Percentiles rank a stretch among this genome's conserved stretches.
phyloP scores from a whole-genome alignment of 2,113 vertebrate genomes.

The Scomber scombrus region DNA sequence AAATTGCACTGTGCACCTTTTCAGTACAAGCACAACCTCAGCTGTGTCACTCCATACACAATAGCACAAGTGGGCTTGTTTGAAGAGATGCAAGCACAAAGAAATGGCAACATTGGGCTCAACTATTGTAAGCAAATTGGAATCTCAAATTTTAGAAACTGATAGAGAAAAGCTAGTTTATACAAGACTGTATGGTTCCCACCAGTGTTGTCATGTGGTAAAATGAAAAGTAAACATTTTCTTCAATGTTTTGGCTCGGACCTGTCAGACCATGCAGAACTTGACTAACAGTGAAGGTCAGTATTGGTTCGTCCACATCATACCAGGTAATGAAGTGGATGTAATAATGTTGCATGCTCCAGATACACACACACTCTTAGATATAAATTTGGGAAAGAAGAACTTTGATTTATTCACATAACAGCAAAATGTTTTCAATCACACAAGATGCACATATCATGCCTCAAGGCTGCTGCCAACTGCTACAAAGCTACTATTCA shows the following conservation, averaged over 20 bases:
- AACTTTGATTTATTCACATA: background rate
- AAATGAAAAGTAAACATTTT: background rate
- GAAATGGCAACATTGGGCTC: no score
- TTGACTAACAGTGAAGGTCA: conserved; percentile 19
- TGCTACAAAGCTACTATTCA: background rate
- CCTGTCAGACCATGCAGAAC: conserved; percentile 1
- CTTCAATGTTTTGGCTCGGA: background rate
- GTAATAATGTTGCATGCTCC: conserved; percentile 4
- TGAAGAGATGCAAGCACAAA: no score
- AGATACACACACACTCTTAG: background rate
- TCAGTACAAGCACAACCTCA: no score
- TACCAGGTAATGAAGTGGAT: conserved; percentile 28
- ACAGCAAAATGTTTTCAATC: background rate
- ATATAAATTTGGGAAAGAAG: background rate
- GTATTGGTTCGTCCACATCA: conserved; percentile 40
- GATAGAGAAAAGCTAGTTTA: background rate
- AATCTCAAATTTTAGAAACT: background rate
- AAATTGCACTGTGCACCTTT: no score
- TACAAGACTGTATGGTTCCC: background rate
- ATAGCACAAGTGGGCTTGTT: no score
- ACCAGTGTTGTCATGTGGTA: background rate
- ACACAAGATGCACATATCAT: background rate
- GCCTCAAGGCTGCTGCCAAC: background rate
- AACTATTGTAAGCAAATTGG: no score
- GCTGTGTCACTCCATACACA: no score